phyloP scores from a whole-genome alignment of 2,113 vertebrate species.

The Trematocara stigmaticum region DNA sequence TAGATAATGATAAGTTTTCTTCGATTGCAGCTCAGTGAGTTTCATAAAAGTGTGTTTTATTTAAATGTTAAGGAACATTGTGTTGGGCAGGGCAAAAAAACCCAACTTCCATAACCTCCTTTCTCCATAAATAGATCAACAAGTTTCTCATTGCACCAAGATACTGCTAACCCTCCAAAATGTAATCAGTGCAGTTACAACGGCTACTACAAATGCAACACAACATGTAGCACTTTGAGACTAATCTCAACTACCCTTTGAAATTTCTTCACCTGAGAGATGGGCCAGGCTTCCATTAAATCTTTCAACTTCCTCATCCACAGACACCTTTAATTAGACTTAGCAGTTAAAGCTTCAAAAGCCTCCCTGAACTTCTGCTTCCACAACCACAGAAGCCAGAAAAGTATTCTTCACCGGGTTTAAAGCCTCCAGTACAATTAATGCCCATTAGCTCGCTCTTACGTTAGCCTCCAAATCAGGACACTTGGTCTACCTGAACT shows the following conservation, averaged over 20 bases:
- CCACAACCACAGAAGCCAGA: neutral
- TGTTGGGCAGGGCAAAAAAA: neutral
- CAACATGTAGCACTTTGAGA: neutral
- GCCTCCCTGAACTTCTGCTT: neutral
- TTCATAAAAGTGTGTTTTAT: neutral
- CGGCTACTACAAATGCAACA: neutral
- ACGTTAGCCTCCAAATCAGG: neutral
- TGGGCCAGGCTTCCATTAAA: neutral
- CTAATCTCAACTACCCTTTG: neutral
- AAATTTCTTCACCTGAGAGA: neutral
- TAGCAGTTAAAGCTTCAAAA: neutral
- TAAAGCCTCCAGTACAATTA: neutral
- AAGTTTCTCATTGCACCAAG: neutral
- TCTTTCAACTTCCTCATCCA: neutral
- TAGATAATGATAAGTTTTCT: neutral
- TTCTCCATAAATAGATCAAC: neutral
- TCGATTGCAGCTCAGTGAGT: neutral
- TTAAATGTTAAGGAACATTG: neutral
- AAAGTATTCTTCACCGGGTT: neutral
- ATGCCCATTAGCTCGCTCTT: neutral
- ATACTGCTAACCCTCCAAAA: accelerated
- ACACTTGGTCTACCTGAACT: neutral
- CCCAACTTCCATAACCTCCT: neutral
- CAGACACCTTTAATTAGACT: neutral
- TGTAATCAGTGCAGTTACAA: neutral